Base-by-base conservation (phyloP, 2,113 vertebrate species). In the Gracilinanus agilis region DNA sequence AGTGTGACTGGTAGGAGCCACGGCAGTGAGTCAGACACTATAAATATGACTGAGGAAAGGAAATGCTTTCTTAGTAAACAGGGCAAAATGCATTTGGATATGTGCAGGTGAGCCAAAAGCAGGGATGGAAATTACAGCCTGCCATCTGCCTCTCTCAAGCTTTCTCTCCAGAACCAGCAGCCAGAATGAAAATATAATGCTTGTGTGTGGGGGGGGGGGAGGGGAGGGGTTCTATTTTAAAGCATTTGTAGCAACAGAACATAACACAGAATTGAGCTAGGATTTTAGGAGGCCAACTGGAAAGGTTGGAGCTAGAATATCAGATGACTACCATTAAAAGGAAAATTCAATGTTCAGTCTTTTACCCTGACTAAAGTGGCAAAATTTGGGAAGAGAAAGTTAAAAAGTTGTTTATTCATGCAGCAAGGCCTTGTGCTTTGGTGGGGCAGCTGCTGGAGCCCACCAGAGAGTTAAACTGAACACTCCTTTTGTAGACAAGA, bases 21-120 rank as follows among this genome's bases (percentile, higher is more conserved):
- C 9, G n/a, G 19, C 54, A 21, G 21, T 95, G 95, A 97, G 92
- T 97, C 92, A 95, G 89, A 90, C 54, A 91, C 67, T 96, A 94
- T 95, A 97, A 96, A 96, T 93, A 53, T 34, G 34, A 29, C 0
- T 94, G 58, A 90, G 96, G 83, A 49, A 27, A n/a, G 94, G 56
- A 97, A 96, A 95, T 91, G 3, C 88, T 95, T 97, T 94, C 96
- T 97, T 97, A 94, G 89, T 91, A 97, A 95, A 90, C n/a, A 54
- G 96, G 55, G 75, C 91, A 94, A 54, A 61, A 88, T 92, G 75
- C 92, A n/a, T 93, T 53, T 67, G 94, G 88, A 92, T 96, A 24
- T 93, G 25, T 9, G n/a, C 89, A 97, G 94, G 96, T 97, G 96
- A 97, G 91, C 93, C 94, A 97, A 95, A 97, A 96, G 90, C 83